Evolutionary conservation across 2,888 invertebrate species (phyloP), one percentile per base, ranked within the genome.

Genomic region (Tachystola acroxantha): DNA sequence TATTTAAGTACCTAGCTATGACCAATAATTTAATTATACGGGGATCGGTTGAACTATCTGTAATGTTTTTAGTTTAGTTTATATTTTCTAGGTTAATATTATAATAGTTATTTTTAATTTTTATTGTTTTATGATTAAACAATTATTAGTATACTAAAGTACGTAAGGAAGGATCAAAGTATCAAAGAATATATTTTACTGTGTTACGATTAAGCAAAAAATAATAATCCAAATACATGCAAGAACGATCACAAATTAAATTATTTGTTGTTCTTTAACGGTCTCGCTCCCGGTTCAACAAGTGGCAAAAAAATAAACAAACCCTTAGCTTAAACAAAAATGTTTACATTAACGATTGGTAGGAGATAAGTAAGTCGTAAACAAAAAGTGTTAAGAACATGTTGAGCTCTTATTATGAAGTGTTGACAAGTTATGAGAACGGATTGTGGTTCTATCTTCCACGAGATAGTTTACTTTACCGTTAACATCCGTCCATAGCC

Each of bases 241-340:
- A 46, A 46, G 46, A 57, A 63, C 57, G 58, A 61, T 64, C 58
- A 59, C 61, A 64, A 54, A 53, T 43, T 47, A 42, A 43, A 49
- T 41, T 71, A 68, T 77, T 77, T 76, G 52, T 71, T 71, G 67
- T 59, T 37, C 43, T 68, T 47, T 45, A 49, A 59, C 55, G 55
- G 62, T 54, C n/a, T 63, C 53, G 54, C 59, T 52, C 51, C 45
- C 50, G 49, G 49, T 49, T 59, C 55, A 66, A 73, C 76, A 75
- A 79, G 76, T 78, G 74, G 62, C 52, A 37, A 62, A 59, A 62
- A 59, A 48, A 56, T 73, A 78, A 80, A 79, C 75, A 80, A 55
- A 53, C 29, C 30, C 19, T 19, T 33, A 24, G 27, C 24, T 32
- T 24, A 31, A 16, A 28, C 32, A 32, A 37, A 32, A 32, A 36